A percentile compares a stretch with the other conserved stretches of the same genome.
phyloP scores from a whole-genome alignment of 1,140 invertebrate species.

The Carposina sasakii region DNA sequence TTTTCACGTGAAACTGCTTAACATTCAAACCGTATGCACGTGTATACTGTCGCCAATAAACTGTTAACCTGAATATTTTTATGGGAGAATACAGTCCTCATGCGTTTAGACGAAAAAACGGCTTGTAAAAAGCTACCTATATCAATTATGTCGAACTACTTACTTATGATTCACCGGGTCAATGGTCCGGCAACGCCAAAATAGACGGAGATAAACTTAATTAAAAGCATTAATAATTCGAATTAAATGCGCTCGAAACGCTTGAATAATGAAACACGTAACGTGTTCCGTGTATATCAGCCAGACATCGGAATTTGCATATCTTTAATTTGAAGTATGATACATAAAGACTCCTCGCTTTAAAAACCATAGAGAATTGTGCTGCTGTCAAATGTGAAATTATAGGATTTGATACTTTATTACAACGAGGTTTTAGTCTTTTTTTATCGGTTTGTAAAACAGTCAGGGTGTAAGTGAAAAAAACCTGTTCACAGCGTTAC shows the following conservation, averaged over 20 bases:
- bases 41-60: conserved; percentile 58
- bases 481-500: conserved; percentile 61
- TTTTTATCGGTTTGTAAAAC: too few relatives aligned
- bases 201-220: conserved; percentile 53
- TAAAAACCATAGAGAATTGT: neutral
- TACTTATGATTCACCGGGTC: conserved; percentile 30
- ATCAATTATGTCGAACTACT: neutral
- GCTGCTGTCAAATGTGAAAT: neutral
- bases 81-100: conserved; percentile 28
- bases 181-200: conserved; percentile 39
- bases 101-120: conserved; percentile 14
- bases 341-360: conserved; percentile 20
- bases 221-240: conserved; percentile 55
- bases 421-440: too few relatives aligned
- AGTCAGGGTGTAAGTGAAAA: conserved; percentile 32
- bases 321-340: conserved; percentile 55
- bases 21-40: conserved; percentile 59
- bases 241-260: conserved; percentile 41
- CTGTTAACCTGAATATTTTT: conserved; percentile 58
- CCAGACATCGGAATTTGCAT: conserved; percentile 51
- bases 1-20: conserved; percentile 65
- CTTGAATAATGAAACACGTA: conserved; percentile 37
- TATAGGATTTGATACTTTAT: too few relatives aligned
- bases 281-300: conserved; percentile 32
- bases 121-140: neutral